Evolutionary conservation across 2,113 vertebrate species (phyloP).

Genomic region (Campylomormyrus numenius): DNA sequence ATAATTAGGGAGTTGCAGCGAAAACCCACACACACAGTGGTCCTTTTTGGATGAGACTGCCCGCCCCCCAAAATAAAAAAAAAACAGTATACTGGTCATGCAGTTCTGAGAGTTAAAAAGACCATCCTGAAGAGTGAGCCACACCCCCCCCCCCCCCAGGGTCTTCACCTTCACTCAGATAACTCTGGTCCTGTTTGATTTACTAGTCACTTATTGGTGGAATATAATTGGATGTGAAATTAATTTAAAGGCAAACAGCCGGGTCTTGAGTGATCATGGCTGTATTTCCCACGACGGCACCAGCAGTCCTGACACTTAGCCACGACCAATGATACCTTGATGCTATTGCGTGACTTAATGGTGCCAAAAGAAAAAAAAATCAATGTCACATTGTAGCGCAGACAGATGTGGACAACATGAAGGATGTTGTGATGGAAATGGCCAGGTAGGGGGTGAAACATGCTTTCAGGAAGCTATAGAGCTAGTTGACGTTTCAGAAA

Average conservation of each 20-base stretch:
- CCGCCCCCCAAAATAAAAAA: too few species aligned
- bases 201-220: constrained; percentile 29
- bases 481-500: not conserved
- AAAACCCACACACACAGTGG: too few species aligned
- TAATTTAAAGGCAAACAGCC: constrained; percentile 43
- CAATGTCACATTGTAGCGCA: not conserved
- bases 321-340: constrained; percentile 12
- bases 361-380: not conserved
- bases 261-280: constrained; percentile 44
- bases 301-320: not conserved
- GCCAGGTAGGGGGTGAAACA: not conserved
- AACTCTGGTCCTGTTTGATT: constrained; percentile 26
- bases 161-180: constrained; percentile 10
- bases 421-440: not conserved
- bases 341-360: not conserved
- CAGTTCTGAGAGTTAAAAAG: not conserved
- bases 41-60: too few species aligned
- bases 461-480: not conserved
- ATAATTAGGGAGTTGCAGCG: too few species aligned
- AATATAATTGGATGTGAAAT: constrained; percentile 44
- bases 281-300: constrained; percentile 37
- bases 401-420: not conserved
- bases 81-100: not conserved
- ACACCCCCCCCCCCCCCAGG: too few species aligned
- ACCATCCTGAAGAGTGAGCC: constrained; percentile 2